Evolutionary conservation across 2,113 vertebrate genomes (phyloP).

Genomic region (Cheirogaleus medius): DNA sequence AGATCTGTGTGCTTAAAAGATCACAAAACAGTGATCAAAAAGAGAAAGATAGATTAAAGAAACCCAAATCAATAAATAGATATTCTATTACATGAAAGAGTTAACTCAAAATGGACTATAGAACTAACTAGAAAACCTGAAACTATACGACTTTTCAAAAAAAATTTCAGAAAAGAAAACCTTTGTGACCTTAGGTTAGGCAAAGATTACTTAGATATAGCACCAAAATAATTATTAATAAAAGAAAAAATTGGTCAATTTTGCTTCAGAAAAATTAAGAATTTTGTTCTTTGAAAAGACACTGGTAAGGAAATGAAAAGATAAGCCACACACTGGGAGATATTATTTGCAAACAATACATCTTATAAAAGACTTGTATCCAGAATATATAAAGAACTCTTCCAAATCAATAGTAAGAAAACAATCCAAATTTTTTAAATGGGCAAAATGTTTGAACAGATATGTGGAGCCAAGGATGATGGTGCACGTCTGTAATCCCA

Average conservation of each 20-base stretch:
- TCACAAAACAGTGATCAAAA: neutral
- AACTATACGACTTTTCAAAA: neutral
- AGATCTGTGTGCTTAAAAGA: neutral
- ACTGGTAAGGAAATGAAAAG: neutral
- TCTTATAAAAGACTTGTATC: neutral
- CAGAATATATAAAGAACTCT: neutral
- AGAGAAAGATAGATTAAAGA: neutral
- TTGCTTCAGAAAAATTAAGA: neutral
- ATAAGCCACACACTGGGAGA: neutral
- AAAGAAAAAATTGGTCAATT: neutral
- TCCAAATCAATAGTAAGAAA: neutral
- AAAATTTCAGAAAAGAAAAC: neutral
- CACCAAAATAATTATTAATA: neutral
- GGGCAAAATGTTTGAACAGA: neutral
- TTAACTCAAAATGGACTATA: neutral
- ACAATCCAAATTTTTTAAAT: neutral
- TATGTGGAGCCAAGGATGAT: accelerated
- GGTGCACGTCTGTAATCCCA: neutral
- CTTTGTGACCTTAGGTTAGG: neutral
- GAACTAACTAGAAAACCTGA: neutral
- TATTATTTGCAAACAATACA: neutral
- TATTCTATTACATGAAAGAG: neutral
- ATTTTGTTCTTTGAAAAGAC: neutral
- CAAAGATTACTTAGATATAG: neutral
- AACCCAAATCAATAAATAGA: neutral